Evolutionary conservation across 2,797 vertebrate species (phyloP).

Genomic region (Malurus leucopterus): DNA sequence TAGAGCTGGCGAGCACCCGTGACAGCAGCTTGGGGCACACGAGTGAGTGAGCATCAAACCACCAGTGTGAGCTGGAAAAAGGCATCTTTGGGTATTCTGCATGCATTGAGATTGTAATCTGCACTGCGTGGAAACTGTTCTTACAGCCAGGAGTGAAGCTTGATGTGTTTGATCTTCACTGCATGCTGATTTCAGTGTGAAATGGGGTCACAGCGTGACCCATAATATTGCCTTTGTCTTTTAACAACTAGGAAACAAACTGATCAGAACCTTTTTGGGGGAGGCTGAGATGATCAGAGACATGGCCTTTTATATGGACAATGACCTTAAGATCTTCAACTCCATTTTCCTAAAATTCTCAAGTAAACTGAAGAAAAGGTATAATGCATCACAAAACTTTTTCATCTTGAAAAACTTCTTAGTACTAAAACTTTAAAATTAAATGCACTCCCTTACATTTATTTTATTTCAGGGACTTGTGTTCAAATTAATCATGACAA

Average conservation of each 20-base stretch:
- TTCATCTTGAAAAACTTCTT: neutral
- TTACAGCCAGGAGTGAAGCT: neutral
- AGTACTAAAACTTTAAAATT: neutral
- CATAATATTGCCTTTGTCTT: neutral
- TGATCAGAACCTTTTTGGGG: neutral
- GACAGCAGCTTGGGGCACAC: neutral
- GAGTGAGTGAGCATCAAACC: neutral
- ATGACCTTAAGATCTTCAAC: neutral
- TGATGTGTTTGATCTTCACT: neutral
- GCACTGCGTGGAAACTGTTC: neutral
- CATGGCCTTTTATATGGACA: neutral
- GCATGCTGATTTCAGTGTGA: neutral
- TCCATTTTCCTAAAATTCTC: neutral
- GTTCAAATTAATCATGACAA: slow-evolving; percentile 8
- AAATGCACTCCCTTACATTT: neutral
- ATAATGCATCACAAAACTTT: rapidly evolving
- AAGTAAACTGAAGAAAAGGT: neutral
- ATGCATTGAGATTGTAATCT: neutral
- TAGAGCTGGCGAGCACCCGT: neutral
- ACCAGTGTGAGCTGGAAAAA: neutral
- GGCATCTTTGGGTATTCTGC: neutral
- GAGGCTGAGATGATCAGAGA: neutral
- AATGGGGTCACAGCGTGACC: neutral
- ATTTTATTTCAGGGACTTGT: neutral
- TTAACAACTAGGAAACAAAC: neutral